Evolutionary conservation across 2,888 invertebrate genomes (phyloP).

Genomic region (Nymphalis polychloros): DNA sequence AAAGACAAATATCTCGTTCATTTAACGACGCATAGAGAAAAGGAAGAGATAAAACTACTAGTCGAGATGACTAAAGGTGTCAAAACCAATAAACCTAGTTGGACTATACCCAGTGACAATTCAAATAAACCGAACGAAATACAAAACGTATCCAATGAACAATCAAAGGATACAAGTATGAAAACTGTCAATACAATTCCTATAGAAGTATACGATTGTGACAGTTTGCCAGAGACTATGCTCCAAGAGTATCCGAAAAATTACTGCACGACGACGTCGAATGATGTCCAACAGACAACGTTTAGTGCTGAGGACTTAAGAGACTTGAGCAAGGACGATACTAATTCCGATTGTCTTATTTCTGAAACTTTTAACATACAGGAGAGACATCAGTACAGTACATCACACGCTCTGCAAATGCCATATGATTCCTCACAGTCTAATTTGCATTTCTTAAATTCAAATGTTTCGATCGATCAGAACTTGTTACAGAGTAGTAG

Average conservation of each 20-base stretch:
- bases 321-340: constrained; percentile 70
- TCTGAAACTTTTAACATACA: constrained; percentile 65
- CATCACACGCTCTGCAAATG: constrained; percentile 59
- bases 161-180: constrained; percentile 49
- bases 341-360: constrained; percentile 69
- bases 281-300: constrained; percentile 50
- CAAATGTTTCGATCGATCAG: constrained; percentile 63
- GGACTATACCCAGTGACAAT: constrained; percentile 71
- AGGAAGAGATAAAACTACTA: constrained; percentile 66
- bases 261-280: constrained; percentile 55
- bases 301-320: constrained; percentile 58
- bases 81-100: constrained; percentile 62
- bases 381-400: constrained; percentile 60
- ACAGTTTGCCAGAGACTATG: constrained; percentile 65
- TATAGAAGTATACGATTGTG: constrained; percentile 73
- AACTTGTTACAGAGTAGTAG: constrained; percentile 59
- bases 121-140: constrained; percentile 51
- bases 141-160: constrained; percentile 44
- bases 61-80: constrained; percentile 61
- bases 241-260: constrained; percentile 64
- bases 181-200: constrained; percentile 64
- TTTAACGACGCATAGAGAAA: constrained; percentile 76
- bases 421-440: constrained; percentile 58
- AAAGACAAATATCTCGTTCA: constrained; percentile 83
- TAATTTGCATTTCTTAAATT: constrained; percentile 65